A percentile compares a stretch with the other conserved stretches of the same genome.
Conservation (phyloP, 2,797 vertebrate genomes). For the Cryptoprocta ferox region DNA sequence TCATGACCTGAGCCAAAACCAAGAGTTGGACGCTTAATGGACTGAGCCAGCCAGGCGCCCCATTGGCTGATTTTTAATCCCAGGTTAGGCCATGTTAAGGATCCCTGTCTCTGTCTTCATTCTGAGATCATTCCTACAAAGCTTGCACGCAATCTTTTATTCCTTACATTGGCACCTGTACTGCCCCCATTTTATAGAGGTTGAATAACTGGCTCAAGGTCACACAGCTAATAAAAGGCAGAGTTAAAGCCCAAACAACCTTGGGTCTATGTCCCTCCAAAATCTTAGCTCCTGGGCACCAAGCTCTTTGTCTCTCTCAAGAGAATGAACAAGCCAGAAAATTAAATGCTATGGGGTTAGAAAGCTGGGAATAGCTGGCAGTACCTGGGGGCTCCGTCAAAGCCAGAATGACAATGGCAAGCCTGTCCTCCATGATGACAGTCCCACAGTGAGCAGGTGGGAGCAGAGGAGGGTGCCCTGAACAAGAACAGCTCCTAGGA, state of each 20-base stretch:
- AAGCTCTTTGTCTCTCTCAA: not conserved
- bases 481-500: not conserved
- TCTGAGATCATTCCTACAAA: not conserved
- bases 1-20: too few relatives aligned
- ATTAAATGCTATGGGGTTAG: not conserved
- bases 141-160: not conserved
- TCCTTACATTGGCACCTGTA: not conserved
- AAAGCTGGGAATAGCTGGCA: not conserved
- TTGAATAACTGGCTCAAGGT: not conserved
- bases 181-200: not conserved
- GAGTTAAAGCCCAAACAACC: not conserved
- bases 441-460: not conserved
- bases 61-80: not conserved
- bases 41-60: too few relatives aligned
- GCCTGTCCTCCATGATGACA: not conserved
- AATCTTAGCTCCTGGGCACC: not conserved
- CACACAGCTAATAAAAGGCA: not conserved
- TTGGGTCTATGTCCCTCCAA: not conserved
- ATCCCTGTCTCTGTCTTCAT: not conserved
- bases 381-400: not conserved
- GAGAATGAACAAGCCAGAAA: not conserved
- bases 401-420: not conserved
- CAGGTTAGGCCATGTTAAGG: not conserved
- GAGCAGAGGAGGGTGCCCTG: not conserved
- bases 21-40: too few relatives aligned